Conservation (phyloP, 2,113 vertebrate genomes). For the Psammodynastes pulverulentus region DNA sequence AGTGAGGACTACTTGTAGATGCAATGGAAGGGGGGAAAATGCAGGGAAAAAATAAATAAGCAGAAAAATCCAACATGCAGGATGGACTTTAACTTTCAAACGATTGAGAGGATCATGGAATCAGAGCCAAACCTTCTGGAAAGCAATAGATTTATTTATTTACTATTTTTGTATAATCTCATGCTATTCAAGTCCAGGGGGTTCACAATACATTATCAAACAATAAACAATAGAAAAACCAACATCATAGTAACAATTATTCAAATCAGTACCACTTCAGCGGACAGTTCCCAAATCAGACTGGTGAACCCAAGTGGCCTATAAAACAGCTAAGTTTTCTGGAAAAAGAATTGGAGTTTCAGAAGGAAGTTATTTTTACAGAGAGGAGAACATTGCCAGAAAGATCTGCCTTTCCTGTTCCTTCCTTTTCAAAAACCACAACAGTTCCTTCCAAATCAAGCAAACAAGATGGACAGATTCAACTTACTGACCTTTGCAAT, state of each 20-base stretch:
- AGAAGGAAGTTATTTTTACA: background rate
- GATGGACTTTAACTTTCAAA: background rate
- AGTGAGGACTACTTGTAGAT: background rate
- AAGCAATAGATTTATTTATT: background rate
- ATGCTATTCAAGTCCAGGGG: background rate
- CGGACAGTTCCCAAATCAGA: background rate
- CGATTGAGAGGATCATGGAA: background rate
- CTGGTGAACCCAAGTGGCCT: background rate
- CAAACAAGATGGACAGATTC: background rate
- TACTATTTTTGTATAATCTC: background rate
- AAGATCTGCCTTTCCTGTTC: background rate
- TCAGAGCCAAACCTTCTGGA: background rate
- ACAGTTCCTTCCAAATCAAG: background rate
- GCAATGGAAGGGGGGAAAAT: background rate
- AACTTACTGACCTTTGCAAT: background rate
- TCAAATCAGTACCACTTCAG: background rate
- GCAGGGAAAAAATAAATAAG: background rate
- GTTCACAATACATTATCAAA: background rate
- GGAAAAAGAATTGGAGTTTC: background rate
- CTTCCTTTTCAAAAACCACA: background rate
- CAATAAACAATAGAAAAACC: background rate
- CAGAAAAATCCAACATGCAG: background rate
- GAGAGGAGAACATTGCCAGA: background rate
- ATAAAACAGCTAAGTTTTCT: background rate
- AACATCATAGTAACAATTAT: background rate